These are phyloP conservation scores for Daphoenositta chrysoptera DNA, from an alignment of 2,113 vertebrate genomes.

Conservation along the genomic window DNA sequence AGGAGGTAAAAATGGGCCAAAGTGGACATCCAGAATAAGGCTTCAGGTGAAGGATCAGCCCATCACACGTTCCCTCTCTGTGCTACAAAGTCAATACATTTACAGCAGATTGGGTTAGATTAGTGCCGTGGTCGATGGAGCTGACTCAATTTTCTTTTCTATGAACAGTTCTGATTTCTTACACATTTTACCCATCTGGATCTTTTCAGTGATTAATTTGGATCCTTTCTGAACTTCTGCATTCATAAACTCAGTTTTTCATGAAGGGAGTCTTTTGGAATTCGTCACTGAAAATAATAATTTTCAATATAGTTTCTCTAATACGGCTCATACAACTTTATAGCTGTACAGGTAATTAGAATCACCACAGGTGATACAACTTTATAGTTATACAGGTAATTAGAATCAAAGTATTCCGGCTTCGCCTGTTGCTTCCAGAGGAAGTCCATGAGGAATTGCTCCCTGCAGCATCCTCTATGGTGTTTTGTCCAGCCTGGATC, in stretches of 20 bases:
- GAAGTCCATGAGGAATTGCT: not conserved
- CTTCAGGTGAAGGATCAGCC: not conserved
- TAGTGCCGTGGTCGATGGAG: not conserved
- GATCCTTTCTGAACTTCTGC: not conserved
- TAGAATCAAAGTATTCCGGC: not conserved
- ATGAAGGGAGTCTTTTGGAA: not conserved
- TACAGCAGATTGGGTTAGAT: not conserved
- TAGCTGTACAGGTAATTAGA: not conserved
- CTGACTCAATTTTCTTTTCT: not conserved
- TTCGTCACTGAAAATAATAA: not conserved
- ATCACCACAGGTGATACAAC: not conserved
- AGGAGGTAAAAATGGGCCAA: not conserved
- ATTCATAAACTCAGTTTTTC: not conserved
- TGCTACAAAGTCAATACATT: not conserved
- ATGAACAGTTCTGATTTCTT: not conserved
- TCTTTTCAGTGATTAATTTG: not conserved
- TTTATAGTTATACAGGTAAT: not conserved
- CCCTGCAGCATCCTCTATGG: not conserved
- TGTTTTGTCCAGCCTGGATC: not conserved
- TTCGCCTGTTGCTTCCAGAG: not conserved
- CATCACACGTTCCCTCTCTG: not conserved
- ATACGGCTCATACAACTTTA: not conserved
- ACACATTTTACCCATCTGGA: not conserved
- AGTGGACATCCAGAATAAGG: not conserved
- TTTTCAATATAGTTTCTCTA: not conserved